A percentile compares a stretch with the other conserved stretches of the same genome.
Evolutionary conservation across 1,140 invertebrate genomes (phyloP).

Genomic region (Ganaspis sp.): DNA sequence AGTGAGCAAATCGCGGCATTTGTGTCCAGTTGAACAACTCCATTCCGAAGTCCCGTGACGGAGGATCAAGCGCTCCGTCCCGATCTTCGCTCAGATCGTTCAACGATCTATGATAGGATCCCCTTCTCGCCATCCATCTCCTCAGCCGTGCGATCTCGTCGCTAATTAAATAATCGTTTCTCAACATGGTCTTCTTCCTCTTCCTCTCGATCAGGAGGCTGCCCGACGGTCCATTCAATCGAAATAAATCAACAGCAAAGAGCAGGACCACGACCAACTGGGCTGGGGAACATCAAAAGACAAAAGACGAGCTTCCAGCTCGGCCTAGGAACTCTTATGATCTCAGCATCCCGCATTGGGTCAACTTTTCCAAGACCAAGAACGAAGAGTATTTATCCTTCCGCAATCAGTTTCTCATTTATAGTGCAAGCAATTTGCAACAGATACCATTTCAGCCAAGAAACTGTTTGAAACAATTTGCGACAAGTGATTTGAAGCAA

Average conservation of each 20-base stretch:
- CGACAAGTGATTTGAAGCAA: no score
- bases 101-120: neutral
- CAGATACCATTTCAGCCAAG: no score
- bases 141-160: conserved; percentile 28
- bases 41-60: conserved; percentile 23
- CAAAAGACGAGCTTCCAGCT: neutral
- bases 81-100: conserved; percentile 22
- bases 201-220: neutral
- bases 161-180: neutral
- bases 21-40: conserved; percentile 71
- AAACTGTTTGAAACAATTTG: no score
- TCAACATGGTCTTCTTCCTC: neutral
- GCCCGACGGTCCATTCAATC: no score
- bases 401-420: no score
- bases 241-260: no score
- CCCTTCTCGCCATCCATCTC: conserved; percentile 27
- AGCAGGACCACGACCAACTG: no score
- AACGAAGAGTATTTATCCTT: neutral
- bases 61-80: neutral
- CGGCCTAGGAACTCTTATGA: conserved; percentile 26
- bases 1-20: conserved; percentile 74
- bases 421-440: no score
- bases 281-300: neutral
- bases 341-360: conserved; percentile 15
- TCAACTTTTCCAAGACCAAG: conserved; percentile 17